Percentiles rank a stretch among this genome's conserved stretches.
phyloP scores from a whole-genome alignment of 2,888 invertebrate species.

The Sepioteuthis lessoniana region DNA sequence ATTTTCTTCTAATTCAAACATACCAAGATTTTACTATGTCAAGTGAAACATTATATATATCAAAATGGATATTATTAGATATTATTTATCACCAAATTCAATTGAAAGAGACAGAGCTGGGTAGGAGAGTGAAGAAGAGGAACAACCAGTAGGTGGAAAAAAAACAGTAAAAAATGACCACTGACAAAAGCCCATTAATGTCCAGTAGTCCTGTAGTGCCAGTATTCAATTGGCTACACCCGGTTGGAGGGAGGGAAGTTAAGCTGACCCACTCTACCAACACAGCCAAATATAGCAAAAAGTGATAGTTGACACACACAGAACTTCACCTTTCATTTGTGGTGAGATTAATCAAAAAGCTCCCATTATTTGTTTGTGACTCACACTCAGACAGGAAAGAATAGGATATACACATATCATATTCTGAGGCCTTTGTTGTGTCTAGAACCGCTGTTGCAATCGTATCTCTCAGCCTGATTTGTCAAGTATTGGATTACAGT shows the following conservation, averaged over 20 bases:
- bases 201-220: not conserved
- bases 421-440: not conserved
- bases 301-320: not conserved
- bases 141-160: too few species aligned
- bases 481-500: not conserved
- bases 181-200: too few species aligned
- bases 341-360: constrained; percentile 33
- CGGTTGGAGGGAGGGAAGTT: too few species aligned
- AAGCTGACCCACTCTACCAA: not conserved
- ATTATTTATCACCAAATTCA: too few species aligned
- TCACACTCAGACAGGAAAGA: not conserved
- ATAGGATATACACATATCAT: not conserved
- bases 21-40: too few species aligned
- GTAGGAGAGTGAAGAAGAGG: too few species aligned
- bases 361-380: constrained; percentile 33
- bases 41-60: too few species aligned
- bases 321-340: constrained; percentile 23
- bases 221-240: not conserved
- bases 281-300: not conserved
- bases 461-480: not conserved
- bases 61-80: too few species aligned
- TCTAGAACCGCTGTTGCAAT: constrained; percentile 23
- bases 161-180: too few species aligned
- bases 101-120: too few species aligned
- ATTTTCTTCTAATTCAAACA: too few species aligned